These are phyloP conservation scores for Henicopernis longicauda DNA, from an alignment of 2,113 vertebrate genomes.

Conservation along the genomic window DNA sequence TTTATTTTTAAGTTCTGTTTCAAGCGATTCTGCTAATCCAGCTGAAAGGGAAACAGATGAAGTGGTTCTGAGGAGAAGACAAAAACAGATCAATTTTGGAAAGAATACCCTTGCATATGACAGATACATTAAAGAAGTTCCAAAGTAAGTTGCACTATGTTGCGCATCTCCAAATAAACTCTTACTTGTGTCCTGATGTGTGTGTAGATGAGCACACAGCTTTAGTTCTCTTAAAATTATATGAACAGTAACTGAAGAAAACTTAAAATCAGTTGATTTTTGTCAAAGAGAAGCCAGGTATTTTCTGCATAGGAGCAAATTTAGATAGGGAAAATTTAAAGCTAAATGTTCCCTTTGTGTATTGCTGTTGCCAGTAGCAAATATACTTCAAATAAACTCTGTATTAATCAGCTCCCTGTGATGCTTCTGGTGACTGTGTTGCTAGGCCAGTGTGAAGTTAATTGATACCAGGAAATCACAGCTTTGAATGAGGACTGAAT, in stretches of 20 bases:
- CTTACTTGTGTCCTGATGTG: rapidly evolving
- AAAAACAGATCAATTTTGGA: constrained; percentile 98
- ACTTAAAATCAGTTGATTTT: background rate
- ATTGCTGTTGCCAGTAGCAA: background rate
- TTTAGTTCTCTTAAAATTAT: background rate
- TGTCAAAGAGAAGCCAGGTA: background rate
- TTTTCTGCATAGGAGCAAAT: background rate
- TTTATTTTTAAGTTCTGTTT: constrained; percentile 75
- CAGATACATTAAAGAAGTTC: constrained; percentile 88
- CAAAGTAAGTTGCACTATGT: constrained; percentile 74
- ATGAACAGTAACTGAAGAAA: background rate
- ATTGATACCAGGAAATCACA: background rate
- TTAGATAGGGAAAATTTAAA: background rate
- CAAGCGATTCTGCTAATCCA: constrained; percentile 68
- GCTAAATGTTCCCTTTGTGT: background rate
- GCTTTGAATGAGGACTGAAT: background rate
- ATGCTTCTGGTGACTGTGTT: background rate
- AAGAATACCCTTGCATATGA: constrained; percentile 96
- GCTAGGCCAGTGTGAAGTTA: background rate
- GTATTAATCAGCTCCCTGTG: background rate
- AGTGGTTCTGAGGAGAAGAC: constrained; percentile 84
- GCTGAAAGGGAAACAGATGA: constrained; percentile 88
- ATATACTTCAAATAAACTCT: background rate
- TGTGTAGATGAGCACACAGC: background rate
- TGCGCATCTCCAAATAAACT: background rate